phyloP scores from a whole-genome alignment of 2,888 invertebrate species.

The Philonicus albiceps region DNA sequence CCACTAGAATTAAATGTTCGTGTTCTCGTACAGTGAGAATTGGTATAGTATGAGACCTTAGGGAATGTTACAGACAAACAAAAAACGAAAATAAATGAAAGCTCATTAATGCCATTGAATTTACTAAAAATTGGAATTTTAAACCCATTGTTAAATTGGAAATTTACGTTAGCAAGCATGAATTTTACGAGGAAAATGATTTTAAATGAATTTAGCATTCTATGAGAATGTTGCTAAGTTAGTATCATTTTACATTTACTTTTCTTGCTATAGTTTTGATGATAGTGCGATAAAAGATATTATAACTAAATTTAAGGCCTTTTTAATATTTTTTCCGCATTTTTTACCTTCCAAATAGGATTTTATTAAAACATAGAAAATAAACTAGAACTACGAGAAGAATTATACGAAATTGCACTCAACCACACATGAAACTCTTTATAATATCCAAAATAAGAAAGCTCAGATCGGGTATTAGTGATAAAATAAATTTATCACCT shows the following conservation, averaged over 20 bases:
- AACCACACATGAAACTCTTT: not conserved
- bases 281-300: too few species aligned
- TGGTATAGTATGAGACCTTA: not conserved
- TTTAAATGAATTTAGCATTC: too few species aligned
- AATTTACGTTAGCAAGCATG: not conserved
- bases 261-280: too few species aligned
- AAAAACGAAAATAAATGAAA: not conserved
- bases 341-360: too few species aligned
- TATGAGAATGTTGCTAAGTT: too few species aligned
- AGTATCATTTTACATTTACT: too few species aligned
- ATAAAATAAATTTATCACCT: not conserved
- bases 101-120: not conserved
- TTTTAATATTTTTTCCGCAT: too few species aligned
- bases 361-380: too few species aligned
- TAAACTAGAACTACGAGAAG: not conserved
- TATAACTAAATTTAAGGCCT: too few species aligned
- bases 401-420: not conserved
- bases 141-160: not conserved
- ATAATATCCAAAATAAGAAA: not conserved
- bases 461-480: not conserved
- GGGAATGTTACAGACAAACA: not conserved
- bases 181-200: too few species aligned
- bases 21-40: not conserved
- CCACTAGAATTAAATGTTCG: not conserved
- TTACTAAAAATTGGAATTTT: not conserved